Evolutionary conservation across 2,113 vertebrate genomes (phyloP), one percentile per base, ranked within the genome.

Genomic region (Heterochromis multidens): DNA sequence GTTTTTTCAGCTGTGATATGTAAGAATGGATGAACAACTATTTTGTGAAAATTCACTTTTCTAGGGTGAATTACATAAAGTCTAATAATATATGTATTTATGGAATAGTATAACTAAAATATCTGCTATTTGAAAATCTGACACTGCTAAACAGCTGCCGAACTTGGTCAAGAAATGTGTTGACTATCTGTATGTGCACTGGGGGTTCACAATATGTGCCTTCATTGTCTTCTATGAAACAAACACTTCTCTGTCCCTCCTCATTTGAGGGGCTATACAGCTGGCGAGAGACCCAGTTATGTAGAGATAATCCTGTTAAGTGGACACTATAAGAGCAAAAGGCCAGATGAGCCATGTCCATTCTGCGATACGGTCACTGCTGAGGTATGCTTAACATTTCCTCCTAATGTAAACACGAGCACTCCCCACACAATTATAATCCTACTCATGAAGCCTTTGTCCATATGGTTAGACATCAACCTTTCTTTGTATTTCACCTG

Each of bases 311-410:
- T 87, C 87, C 74, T 58, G n/a, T 60, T 56, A 54, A 77, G 52
- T 70, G 59, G 77, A 81, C 27, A 31, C 65, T 62, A 17, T 61
- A 17, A 80, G 83, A 89, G 80, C 81, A 77, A 12, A 23, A 33
- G 61, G 88, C 88, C 93, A 90, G 91, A 63, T 29, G 40, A 82
- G 83, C 67, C 79, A 23, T 84, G 87, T 90, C 86, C 79, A 88
- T 79, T 77, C 61, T 72, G 80, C 80, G 65, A 54, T 58, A 79
- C 25, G 90, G 91, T 94, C 90, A 92, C 76, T 67, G 86, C 87
- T 77, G 85, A 94, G 89, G 88, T 90, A 95, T 95, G 93, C 80
- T 65, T 54, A 91, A 93, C 91, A 94, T 95, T 95, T 95, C 94
- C 92, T 90, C 57, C 79, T 56, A 92, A 94, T 95, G 90, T 95